phyloP scores from a whole-genome alignment of 2,797 vertebrate genomes.

The Oreochromis mossambicus region DNA sequence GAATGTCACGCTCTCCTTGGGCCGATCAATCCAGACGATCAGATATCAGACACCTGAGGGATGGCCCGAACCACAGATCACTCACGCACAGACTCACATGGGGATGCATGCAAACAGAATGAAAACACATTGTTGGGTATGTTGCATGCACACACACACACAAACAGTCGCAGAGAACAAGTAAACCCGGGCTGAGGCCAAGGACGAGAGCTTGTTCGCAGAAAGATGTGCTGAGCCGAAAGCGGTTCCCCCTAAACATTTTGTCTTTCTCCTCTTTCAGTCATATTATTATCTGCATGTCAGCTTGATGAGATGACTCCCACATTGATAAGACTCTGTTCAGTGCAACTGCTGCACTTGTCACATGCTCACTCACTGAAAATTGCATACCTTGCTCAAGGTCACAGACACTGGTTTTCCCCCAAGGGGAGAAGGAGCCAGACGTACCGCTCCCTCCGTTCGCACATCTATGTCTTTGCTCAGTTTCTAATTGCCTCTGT shows the following conservation, averaged over 20 bases:
- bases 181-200: slow-evolving; percentile 25
- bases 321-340: slow-evolving; percentile 27
- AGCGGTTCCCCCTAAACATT: slow-evolving; percentile 23
- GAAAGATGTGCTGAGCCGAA: slow-evolving; percentile 20
- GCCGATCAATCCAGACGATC: slow-evolving; percentile 73
- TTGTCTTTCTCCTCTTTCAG: slow-evolving; percentile 45
- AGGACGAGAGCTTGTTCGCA: slow-evolving; percentile 35
- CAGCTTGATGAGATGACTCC: slow-evolving; percentile 55
- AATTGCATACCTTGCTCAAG: slow-evolving; percentile 53
- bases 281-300: slow-evolving; percentile 54
- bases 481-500: slow-evolving; percentile 50
- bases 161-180: not conserved
- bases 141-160: not conserved
- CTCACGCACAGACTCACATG: slow-evolving; percentile 1
- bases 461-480: slow-evolving; percentile 25
- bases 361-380: slow-evolving; percentile 41
- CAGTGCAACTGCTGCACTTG: slow-evolving; percentile 29
- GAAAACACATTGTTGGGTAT: not conserved
- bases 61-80: slow-evolving; percentile 49
- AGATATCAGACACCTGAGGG: slow-evolving; percentile 76
- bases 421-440: not conserved
- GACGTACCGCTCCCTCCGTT: slow-evolving; percentile 25
- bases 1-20: slow-evolving; percentile 79
- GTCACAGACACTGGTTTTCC: slow-evolving; percentile 55
- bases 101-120: slow-evolving; percentile 6